Evolutionary conservation across 2,113 vertebrate genomes (phyloP).

Genomic region (Prionailurus bengalensis): DNA sequence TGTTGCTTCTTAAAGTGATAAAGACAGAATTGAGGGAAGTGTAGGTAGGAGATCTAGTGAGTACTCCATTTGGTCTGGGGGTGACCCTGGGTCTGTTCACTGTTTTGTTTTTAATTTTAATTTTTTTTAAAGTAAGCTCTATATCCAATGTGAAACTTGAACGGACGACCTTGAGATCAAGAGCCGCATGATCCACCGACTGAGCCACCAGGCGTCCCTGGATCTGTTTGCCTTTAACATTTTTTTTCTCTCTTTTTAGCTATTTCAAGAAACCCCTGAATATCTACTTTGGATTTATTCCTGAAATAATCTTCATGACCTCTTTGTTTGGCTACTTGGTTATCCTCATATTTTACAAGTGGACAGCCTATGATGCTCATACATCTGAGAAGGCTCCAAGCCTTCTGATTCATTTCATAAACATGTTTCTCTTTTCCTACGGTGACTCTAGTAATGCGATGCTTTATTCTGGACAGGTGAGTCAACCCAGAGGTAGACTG

Average conservation of each 20-base stretch:
- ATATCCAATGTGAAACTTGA: neutral
- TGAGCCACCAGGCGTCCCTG: neutral
- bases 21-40: neutral
- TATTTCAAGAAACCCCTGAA: constrained; percentile 98
- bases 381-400: constrained; percentile 94
- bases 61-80: neutral
- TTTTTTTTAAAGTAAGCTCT: neutral
- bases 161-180: neutral
- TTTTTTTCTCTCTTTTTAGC: constrained; percentile 83
- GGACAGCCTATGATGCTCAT: constrained; percentile 92
- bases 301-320: constrained; percentile 97
- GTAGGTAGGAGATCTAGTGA: neutral
- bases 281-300: constrained; percentile 98
- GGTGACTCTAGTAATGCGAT: constrained; percentile 88
- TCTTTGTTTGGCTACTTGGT: constrained; percentile 96
- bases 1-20: constrained; percentile 3
- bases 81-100: neutral
- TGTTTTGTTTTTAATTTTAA: neutral
- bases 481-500: constrained; percentile 62
- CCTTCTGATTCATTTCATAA: constrained; percentile 98
- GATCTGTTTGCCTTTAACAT: neutral
- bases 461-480: constrained; percentile 97
- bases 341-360: constrained; percentile 97
- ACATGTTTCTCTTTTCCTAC: constrained; percentile 99
- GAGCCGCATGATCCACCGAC: neutral